A percentile compares a stretch with the other conserved stretches of the same genome.
Evolutionary conservation across 2,797 vertebrate species (phyloP).

Genomic region (Epinephelus awoara): DNA sequence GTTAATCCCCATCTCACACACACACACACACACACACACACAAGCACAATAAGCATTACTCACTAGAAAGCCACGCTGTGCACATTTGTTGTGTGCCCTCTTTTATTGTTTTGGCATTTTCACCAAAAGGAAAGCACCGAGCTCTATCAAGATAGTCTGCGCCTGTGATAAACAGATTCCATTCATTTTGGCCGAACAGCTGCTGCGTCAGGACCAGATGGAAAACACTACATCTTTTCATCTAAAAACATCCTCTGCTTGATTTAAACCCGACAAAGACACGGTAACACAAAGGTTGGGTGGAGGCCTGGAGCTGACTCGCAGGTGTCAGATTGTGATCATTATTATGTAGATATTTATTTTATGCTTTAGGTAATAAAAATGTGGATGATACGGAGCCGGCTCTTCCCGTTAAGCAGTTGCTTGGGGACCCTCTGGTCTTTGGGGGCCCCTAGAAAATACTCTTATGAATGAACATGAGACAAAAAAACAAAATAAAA

Average conservation of each 20-base stretch:
- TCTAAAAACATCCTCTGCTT: slow-evolving; percentile 33
- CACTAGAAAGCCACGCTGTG: slow-evolving; percentile 35
- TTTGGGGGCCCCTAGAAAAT: too few species aligned
- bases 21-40: slow-evolving; percentile 11
- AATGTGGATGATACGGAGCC: too few species aligned
- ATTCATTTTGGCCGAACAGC: slow-evolving; percentile 41
- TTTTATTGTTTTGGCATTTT: slow-evolving; percentile 27
- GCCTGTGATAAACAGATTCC: slow-evolving; percentile 44
- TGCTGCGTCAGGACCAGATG: slow-evolving; percentile 51
- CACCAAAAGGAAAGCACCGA: neutral
- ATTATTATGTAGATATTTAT: neutral
- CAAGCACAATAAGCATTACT: slow-evolving; percentile 34
- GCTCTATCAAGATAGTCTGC: slow-evolving; percentile 27
- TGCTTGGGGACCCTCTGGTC: too few species aligned
- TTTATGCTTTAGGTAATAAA: neutral
- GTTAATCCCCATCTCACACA: slow-evolving; percentile 21
- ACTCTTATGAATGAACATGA: too few species aligned
- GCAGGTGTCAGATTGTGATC: neutral
- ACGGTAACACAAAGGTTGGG: neutral
- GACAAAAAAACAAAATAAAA: too few species aligned
- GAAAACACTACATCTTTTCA: slow-evolving; percentile 36
- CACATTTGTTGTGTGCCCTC: slow-evolving; percentile 28
- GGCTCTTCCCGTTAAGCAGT: too few species aligned
- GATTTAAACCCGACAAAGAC: slow-evolving; percentile 46
- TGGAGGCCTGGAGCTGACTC: neutral